These are phyloP conservation scores for Cosmia trapezina DNA, from an alignment of 2,888 invertebrate genomes.

Conservation along the genomic window DNA sequence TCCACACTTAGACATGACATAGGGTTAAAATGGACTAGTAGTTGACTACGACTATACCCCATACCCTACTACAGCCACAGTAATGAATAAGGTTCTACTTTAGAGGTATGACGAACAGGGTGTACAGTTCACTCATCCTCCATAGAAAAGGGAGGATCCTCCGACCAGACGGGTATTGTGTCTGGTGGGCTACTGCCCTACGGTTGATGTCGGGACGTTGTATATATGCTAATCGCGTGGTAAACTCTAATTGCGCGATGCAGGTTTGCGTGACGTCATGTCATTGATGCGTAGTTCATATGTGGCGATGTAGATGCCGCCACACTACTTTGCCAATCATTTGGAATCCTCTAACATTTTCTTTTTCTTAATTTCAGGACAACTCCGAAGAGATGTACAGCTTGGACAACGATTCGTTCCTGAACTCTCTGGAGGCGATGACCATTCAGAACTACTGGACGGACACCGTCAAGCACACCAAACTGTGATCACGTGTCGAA, in stretches of 20 bases:
- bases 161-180: no score
- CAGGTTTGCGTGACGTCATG: no score
- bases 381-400: conserved; percentile 98
- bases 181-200: no score
- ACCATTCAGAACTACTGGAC: conserved; percentile 98
- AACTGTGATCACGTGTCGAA: conserved; percentile 91
- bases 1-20: background rate
- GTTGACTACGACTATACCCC: background rate
- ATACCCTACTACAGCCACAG: background rate
- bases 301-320: no score
- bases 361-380: conserved; percentile 91
- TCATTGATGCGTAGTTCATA: no score
- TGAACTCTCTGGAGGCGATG: conserved; percentile 98
- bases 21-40: background rate
- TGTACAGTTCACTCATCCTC: no score
- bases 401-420: conserved; percentile 97
- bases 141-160: no score
- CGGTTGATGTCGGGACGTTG: no score
- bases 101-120: no score
- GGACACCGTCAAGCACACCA: conserved; percentile 97
- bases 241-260: no score
- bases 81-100: background rate
- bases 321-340: background rate
- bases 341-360: conserved; percentile 20
- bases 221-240: no score